These are phyloP conservation scores for Drosophila planitibia DNA, from an alignment of 2,888 invertebrate species.

Conservation along the genomic window DNA sequence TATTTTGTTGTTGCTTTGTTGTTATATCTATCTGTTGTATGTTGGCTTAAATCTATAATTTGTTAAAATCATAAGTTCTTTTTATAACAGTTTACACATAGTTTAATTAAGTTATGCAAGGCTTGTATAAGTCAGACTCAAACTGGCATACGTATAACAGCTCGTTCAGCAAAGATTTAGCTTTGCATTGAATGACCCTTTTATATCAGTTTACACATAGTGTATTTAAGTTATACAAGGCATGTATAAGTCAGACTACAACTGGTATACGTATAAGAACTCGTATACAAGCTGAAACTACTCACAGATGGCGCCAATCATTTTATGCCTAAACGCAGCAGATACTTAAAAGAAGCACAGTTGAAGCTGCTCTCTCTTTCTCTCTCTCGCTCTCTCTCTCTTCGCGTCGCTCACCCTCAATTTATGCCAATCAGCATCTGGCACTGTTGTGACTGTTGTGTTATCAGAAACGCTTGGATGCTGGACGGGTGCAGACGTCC, in stretches of 20 bases:
- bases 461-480: constrained; percentile 78
- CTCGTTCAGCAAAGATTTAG: background rate
- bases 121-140: background rate
- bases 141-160: constrained; percentile 2
- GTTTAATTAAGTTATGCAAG: background rate
- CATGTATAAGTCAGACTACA: constrained; percentile 3
- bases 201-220: background rate
- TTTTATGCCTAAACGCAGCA: constrained; percentile 34
- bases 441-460: constrained; percentile 50
- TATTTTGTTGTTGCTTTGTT: background rate
- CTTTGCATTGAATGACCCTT: too few species aligned
- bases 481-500: constrained; percentile 67
- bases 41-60: background rate
- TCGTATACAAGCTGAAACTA: background rate
- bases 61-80: background rate
- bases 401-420: constrained; percentile 2
- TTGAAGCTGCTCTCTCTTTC: background rate
- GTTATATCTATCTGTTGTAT: background rate
- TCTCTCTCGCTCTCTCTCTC: background rate
- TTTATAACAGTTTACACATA: background rate
- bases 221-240: background rate
- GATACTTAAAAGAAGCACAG: background rate
- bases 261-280: constrained; percentile 5
- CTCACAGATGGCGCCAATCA: constrained; percentile 45
- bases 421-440: constrained; percentile 21